Evolutionary conservation across 2,797 vertebrate genomes (phyloP).

Genomic region (Myoxocephalus aenaeus): DNA sequence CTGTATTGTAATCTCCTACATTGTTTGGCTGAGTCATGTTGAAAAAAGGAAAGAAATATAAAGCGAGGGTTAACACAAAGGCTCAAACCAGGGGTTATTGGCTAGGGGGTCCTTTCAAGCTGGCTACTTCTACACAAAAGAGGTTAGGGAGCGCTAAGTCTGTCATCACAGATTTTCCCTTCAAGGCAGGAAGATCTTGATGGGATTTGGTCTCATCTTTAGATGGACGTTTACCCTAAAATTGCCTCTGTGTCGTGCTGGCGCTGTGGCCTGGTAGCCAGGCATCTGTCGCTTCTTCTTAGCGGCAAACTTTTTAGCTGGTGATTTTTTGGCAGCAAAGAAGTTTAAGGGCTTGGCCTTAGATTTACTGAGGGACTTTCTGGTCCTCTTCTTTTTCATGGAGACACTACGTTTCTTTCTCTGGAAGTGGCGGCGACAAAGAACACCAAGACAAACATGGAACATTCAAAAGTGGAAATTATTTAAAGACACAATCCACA

Average conservation of each 20-base stretch:
- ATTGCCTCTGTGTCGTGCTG: slow-evolving; percentile 86
- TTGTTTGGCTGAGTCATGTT: slow-evolving; percentile 89
- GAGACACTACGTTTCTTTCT: slow-evolving; percentile 93
- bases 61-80: slow-evolving; percentile 80
- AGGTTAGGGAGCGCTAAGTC: slow-evolving; percentile 83
- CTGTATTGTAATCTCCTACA: slow-evolving; percentile 92
- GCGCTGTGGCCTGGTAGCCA: slow-evolving; percentile 90
- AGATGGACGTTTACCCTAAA: slow-evolving; percentile 92
- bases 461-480: slow-evolving; percentile 72
- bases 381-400: slow-evolving; percentile 94
- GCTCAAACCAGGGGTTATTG: slow-evolving; percentile 76
- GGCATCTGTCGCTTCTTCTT: slow-evolving; percentile 92
- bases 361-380: slow-evolving; percentile 89
- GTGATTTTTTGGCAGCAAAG: slow-evolving; percentile 88
- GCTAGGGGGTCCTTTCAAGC: slow-evolving; percentile 69
- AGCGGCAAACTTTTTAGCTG: slow-evolving; percentile 88
- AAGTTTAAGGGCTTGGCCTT: slow-evolving; percentile 91
- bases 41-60: slow-evolving; percentile 84
- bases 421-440: slow-evolving; percentile 91
- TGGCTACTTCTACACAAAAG: slow-evolving; percentile 82
- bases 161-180: slow-evolving; percentile 96
- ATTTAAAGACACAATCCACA: slow-evolving; percentile 44
- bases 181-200: slow-evolving; percentile 91
- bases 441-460: slow-evolving; percentile 85
- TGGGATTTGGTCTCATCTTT: slow-evolving; percentile 80